Conservation (phyloP, 2,113 vertebrate genomes). For the Gobius niger region DNA sequence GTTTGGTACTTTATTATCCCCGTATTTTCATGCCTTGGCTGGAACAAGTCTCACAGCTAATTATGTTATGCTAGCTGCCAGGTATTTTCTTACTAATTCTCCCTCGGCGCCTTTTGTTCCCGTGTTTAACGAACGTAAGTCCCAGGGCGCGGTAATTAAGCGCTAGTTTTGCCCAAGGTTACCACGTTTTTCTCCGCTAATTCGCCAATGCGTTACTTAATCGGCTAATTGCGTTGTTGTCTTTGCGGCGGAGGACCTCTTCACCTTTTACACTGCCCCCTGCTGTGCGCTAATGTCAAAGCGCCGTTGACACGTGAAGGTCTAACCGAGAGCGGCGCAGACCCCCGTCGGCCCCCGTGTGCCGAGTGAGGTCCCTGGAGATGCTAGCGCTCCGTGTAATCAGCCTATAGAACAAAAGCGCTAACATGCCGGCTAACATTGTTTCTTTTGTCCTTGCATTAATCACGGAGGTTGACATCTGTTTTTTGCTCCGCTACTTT, state of each 20-base stretch:
- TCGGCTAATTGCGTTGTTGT: slow-evolving; percentile 25
- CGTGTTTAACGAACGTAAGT: slow-evolving; percentile 52
- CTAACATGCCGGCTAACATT: slow-evolving; percentile 41
- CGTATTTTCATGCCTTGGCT: neutral
- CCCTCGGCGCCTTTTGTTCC: slow-evolving; percentile 41
- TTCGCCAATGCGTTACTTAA: slow-evolving; percentile 48
- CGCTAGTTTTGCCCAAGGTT: slow-evolving; percentile 58
- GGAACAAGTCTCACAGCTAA: neutral
- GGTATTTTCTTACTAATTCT: slow-evolving; percentile 36
- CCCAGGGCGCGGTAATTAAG: slow-evolving; percentile 57
- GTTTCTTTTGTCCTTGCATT: slow-evolving; percentile 22
- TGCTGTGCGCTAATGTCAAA: slow-evolving; percentile 32
- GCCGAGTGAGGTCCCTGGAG: slow-evolving; percentile 16
- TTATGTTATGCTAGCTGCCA: slow-evolving; percentile 21
- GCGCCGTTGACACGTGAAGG: slow-evolving; percentile 33
- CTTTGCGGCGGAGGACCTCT: neutral
- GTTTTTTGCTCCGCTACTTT: slow-evolving; percentile 42
- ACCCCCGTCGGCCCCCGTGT: slow-evolving; percentile 13
- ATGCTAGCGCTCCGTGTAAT: slow-evolving; percentile 21
- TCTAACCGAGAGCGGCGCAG: neutral
- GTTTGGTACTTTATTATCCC: slow-evolving; percentile 19
- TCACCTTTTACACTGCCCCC: slow-evolving; percentile 4
- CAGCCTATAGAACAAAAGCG: slow-evolving; percentile 27
- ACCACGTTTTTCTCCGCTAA: slow-evolving; percentile 51
- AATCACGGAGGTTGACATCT: slow-evolving; percentile 29